Evolutionary conservation across 2,797 vertebrate species (phyloP), one percentile per base, ranked within the genome.

Genomic region (Sebastes hubbsi): DNA sequence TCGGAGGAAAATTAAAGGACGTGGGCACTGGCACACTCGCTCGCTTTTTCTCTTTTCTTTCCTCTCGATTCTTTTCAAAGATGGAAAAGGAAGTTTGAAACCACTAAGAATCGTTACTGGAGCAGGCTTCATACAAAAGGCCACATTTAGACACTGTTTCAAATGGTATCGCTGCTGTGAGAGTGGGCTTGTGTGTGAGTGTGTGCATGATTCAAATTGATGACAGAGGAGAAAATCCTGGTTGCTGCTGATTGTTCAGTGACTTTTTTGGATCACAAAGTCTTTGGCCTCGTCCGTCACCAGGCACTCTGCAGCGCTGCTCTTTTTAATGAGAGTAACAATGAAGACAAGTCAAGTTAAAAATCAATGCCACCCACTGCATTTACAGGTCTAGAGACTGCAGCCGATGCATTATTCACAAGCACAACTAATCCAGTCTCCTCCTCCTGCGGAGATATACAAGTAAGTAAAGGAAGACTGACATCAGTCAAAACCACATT

Each of bases 1-100:
- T 84, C 74, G 24, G 85, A 77, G 89, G 79, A 83, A 92, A 91
- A 94, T 94, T 92, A 94, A 94, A 95, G 92, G 91, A 93, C 91
- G 75, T 87, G 83, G 83, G 58, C 89, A 85, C 91, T 94, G 94
- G 93, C 93, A 93, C 93, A 85, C 90, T 92, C 72, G 72, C 85
- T 77, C 30, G 75, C 69, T 90, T 88, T 90, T 86, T 88, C 83
- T 88, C 79, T 75, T 80, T 86, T 80, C 63, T 87, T 83, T 84
- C 78, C 78, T 82, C 73, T 87, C 7, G 20, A 67, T 61, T 87
- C 90, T 87, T 91, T 92, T 91, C 82, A 91, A 52, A 75, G 81
- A 78, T 82, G 74, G 82, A 90, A 85, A 90, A 76, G 85, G 78
- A 92, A 86, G 87, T 89, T 90, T 87, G 46, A 77, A 91, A 91